Conservation (phyloP, 2,888 invertebrate species). For the Tipula confusa region DNA sequence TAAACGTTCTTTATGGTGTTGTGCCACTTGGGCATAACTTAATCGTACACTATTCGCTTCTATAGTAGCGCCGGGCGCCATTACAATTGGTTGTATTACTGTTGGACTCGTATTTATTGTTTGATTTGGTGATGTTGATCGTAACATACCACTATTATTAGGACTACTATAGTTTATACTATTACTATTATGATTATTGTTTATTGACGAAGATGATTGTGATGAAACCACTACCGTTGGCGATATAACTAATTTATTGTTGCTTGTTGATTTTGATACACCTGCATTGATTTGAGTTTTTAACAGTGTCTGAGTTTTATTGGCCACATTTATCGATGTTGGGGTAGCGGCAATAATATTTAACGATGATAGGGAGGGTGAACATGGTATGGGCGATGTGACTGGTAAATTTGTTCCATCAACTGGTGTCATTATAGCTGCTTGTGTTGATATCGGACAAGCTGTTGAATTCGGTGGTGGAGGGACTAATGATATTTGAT, state of each 20-base stretch:
- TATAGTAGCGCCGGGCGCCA: constrained; percentile 31
- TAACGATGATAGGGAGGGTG: neutral
- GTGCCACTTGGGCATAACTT: constrained; percentile 65
- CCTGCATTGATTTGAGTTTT: neutral
- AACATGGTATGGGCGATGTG: constrained; percentile 17
- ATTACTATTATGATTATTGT: constrained; percentile 32
- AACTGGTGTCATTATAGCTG: constrained; percentile 55
- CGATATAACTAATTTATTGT: constrained; percentile 13
- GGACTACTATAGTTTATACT: constrained; percentile 41
- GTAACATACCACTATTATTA: constrained; percentile 37
- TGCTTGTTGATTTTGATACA: constrained; percentile 5
- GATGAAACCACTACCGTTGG: neutral
- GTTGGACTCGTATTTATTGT: constrained; percentile 31
- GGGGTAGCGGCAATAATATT: constrained; percentile 28
- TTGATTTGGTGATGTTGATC: constrained; percentile 34
- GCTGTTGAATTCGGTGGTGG: constrained; percentile 30
- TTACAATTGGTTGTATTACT: constrained; percentile 38
- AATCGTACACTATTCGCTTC: constrained; percentile 43
- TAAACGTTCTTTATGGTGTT: constrained; percentile 56
- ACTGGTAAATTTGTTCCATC: constrained; percentile 35
- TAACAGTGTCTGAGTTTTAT: constrained; percentile 29
- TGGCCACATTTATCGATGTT: neutral
- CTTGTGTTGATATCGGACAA: constrained; percentile 52
- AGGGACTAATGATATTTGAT: constrained; percentile 32
- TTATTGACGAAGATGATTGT: constrained; percentile 30